Conservation (phyloP, 1,140 invertebrate species). For the Leptopilina boulardi region DNA sequence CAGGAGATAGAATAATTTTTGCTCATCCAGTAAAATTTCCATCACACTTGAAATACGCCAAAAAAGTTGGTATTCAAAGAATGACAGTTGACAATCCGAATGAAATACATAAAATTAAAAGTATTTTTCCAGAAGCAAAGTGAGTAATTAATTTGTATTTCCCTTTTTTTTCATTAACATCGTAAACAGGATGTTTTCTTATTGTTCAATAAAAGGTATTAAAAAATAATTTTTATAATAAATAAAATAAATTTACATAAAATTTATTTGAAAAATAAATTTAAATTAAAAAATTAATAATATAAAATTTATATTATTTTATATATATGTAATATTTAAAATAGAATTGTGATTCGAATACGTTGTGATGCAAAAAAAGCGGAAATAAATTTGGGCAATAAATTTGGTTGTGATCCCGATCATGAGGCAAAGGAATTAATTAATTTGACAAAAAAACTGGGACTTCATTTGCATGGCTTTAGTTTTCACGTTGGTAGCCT, state of each 20-base stretch:
- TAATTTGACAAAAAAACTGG: constrained; percentile 82
- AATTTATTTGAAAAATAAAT: too few species aligned
- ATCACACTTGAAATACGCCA: constrained; percentile 92
- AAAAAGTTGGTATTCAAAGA: constrained; percentile 82
- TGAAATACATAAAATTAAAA: constrained; percentile 94
- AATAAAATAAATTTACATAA: too few species aligned
- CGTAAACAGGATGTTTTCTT: neutral
- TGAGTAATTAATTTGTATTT: constrained; percentile 70
- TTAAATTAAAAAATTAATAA: too few species aligned
- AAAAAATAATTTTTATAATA: too few species aligned
- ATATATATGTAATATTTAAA: neutral
- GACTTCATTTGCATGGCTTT: constrained; percentile 88
- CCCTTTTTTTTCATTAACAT: neutral
- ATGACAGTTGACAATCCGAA: constrained; percentile 97
- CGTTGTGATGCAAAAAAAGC: constrained; percentile 88
- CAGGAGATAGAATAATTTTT: constrained; percentile 89
- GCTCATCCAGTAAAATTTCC: constrained; percentile 96
- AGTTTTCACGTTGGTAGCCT: constrained; percentile 93
- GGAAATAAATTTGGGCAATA: constrained; percentile 91
- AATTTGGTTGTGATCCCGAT: constrained; percentile 93
- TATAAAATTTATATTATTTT: too few species aligned
- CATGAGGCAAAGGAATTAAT: constrained; percentile 87
- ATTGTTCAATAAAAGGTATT: constrained; percentile 14
- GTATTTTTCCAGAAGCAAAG: constrained; percentile 88
- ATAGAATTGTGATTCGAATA: constrained; percentile 94